Evolutionary conservation across 2,797 vertebrate genomes (phyloP).

Genomic region (Sebastes variabilis): DNA sequence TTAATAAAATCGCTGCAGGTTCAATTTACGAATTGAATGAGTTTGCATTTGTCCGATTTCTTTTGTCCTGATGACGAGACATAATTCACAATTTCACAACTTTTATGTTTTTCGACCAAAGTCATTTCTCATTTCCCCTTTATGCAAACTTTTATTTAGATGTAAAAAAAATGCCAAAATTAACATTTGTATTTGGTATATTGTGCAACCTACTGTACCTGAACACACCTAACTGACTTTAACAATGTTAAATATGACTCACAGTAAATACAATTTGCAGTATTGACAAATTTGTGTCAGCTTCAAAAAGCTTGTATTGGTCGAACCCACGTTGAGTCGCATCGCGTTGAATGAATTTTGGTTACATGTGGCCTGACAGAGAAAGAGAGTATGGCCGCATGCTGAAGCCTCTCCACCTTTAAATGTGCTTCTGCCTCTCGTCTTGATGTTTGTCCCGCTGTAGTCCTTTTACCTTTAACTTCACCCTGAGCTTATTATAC

Average conservation of each 20-base stretch:
- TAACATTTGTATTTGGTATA: background rate
- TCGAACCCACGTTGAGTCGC: slow-evolving; percentile 13
- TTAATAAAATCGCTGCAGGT: too few relatives aligned
- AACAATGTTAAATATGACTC: background rate
- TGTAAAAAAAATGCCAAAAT: background rate
- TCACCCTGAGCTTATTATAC: slow-evolving; percentile 14
- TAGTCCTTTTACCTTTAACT: slow-evolving; percentile 28
- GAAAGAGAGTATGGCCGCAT: slow-evolving; percentile 42
- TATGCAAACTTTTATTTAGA: background rate
- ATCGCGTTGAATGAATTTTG: slow-evolving; percentile 1
- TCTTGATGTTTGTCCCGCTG: slow-evolving; percentile 31
- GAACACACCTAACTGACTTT: background rate
- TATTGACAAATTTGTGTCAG: background rate
- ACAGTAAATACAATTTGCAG: background rate
- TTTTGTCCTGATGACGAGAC: background rate
- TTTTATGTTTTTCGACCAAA: too few relatives aligned
- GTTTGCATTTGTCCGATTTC: too few relatives aligned
- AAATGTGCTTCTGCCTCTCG: slow-evolving; percentile 39
- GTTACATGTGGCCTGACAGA: background rate
- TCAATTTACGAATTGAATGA: too few relatives aligned
- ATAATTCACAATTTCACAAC: background rate
- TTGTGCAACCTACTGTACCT: background rate
- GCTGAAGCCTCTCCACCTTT: slow-evolving; percentile 36
- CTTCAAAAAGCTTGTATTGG: background rate
- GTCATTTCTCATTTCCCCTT: too few relatives aligned